Percentiles rank a stretch among this genome's conserved stretches.
These are phyloP conservation scores for rabbit (Oryctolagus cuniculus) DNA, from an alignment of 2,113 vertebrate species.

Conservation along the genomic window mOryCun1.1 NC_091434.1:100475001-100475500, in stretches of 20 bases:
- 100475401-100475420: neutral
- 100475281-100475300: neutral
- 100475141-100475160: too few relatives aligned
- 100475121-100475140: too few relatives aligned
- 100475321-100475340: neutral
- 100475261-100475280: neutral
- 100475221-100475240: neutral
- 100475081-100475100: too few relatives aligned
- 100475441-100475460: neutral
- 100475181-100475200: too few relatives aligned
- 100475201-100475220: neutral
- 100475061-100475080: too few relatives aligned
- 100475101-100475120: too few relatives aligned
- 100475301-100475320: neutral
- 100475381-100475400: neutral
- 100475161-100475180: too few relatives aligned
- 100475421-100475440: neutral
- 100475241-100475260: neutral
- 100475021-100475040: too few relatives aligned
- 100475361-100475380: neutral
- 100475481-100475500: neutral
- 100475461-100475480: neutral
- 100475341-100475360: neutral
- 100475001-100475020: too few relatives aligned
- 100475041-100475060: too few relatives aligned